Base-by-base conservation (phyloP, 2,888 invertebrate species). In the Xanthostigma xanthostigma region DNA sequence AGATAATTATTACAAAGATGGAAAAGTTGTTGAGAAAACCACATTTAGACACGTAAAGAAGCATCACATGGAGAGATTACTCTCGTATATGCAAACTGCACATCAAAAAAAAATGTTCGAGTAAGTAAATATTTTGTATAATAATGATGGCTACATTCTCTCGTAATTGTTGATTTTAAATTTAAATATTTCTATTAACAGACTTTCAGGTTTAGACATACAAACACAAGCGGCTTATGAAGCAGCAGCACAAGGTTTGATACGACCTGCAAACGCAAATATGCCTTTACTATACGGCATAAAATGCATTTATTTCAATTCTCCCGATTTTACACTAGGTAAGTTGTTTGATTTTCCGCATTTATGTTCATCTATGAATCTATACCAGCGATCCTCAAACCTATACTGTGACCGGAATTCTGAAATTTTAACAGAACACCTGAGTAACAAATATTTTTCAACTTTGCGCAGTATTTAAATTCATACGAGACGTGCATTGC, bases 201-300 rank as follows among this genome's bases (percentile, higher is more conserved):
- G 84, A 55, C 61, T 81, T 41, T 76, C 79, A 55, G 92, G 92
- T 27, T 77, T 95, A 0, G 81, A 89, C 62, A 72, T 87, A 52
- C 81, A 89, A 58, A 89, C 89, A 39, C 89, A 96, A 66, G 78
- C 83, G 41, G 92, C 92, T 9, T 97, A 90, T 65, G 90, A 96
- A 49, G 60, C 96, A 50, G 94, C 94, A 8, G 71, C 78, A 1
- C 70, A 81, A 63, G 96, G 97, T 0, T 72, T 83, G 0, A 74
- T 95, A 4, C 71, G 93, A 49, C 93, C 96, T 0, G 69, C 71
- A 0, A 66, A 75, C 49, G 74, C 70, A 37, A 79, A 81, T 50
- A 69, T 81, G 27, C 87, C 93, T 0, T 69, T 95, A 35, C 60
- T 96, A 27, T 96, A 95, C 65, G 81, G 85, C 33, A 77, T 96